Base-by-base conservation (phyloP, 2,797 vertebrate genomes). In the Kryptolebias ocellatus region DNA sequence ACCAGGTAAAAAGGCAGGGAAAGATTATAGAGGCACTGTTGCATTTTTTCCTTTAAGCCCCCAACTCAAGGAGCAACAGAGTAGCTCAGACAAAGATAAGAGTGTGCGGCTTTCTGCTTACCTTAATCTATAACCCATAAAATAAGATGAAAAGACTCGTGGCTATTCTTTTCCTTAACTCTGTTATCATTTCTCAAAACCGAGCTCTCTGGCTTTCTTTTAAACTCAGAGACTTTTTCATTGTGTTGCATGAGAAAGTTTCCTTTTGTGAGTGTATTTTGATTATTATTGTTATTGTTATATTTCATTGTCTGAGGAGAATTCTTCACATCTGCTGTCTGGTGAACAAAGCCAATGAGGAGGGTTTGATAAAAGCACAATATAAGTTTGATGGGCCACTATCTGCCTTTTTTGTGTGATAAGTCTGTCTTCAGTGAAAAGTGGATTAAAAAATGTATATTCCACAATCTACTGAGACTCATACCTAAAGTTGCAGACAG, bases 111-210 rank as follows among this genome's bases (percentile, higher is more conserved):
- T 89, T 91, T 91, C 90, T 92, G 79, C 90, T 92, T 92, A 92
- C 86, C 89, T 80, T 93, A 92, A 93, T 93, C 91, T 93, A 77
- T 87, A 84, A 87, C 83, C 84, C 86, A 82, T 85, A 83, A 83
- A 77, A 81, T 75, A 76, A 85, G 84, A 80, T 83, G 83, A 90
- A 89, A 89, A 80, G 80, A 78, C 80, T 82, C 75, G 75, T 76
- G 87, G 79, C 87, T 80, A 83, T 87, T 86, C 81, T 71, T 47
- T 87, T 83, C 85, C 75, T 77, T 83, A 84, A 82, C 80, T 89
- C 83, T 74, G 84, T 91, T 91, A 92, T 91, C 88, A 80, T 76
- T 85, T 81, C 85, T 87, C 76, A 80, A 80, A 88, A 83, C 78
- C 81, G 65, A 86, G 80, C 87, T 81, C 83, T 85, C 47, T 67